Evolutionary conservation across 2,113 vertebrate species (phyloP), one percentile per base, ranked within the genome.

Genomic region (Corvus moneduloides): DNA sequence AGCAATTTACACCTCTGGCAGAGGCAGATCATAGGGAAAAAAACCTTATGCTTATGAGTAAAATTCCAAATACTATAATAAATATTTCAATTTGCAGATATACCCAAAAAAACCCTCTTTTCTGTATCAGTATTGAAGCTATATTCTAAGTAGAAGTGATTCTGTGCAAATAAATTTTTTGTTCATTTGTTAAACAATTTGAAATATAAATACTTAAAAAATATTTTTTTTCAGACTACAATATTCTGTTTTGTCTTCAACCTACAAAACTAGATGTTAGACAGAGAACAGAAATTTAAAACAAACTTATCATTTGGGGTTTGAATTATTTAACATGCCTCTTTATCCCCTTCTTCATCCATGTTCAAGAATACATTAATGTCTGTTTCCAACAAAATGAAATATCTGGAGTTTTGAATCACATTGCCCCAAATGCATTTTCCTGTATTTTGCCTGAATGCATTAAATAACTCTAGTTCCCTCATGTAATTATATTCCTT

Each of bases 51-150:
- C 6, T 56, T 52, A 39, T 37, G 33, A 56, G 9, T 43, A 74
- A 69, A 66, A 3, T 41, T 77, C 10, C 6, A 74, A 64, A 54
- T 69, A 48, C 7, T 16, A 8, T 13, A 69, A 86, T 30, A 91
- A 87, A 66, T 58, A 54, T 66, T 89, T 84, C 6, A 41, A 2
- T 77, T 89, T 44, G 5, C 10, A 62, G 18, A 4, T 58, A 49
- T 41, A n/a, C 2, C 20, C 3, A 62, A 49, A 32, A 37, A 54
- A 20, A 0, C 2, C 4, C 7, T 46, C 0, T 49, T 64, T 86
- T 78, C 26, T 78, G 5, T 46, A n/a, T 19, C 14, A 43, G 1
- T 80, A 44, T 44, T 76, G 49, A 64, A 86, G 23, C 4, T 51
- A 12, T 63, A 72, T 61, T 73, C 4, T 78, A 74, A 49, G 2